phyloP scores from a whole-genome alignment of 2,888 invertebrate species.

The Zaprionus obscuricornis region DNA sequence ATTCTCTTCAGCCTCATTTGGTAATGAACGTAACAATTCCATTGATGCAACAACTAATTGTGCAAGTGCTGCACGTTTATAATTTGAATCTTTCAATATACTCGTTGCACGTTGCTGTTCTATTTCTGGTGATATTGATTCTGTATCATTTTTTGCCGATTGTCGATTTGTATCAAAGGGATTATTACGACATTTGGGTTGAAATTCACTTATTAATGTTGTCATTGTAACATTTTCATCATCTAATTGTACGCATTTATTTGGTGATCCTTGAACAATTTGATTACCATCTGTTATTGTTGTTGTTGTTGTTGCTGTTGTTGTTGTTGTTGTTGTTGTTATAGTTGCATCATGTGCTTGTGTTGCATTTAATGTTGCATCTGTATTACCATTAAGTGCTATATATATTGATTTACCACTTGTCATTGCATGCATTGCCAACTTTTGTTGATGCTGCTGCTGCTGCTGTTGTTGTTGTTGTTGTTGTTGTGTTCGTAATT shows the following conservation, averaged over 20 bases:
- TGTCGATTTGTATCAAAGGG: slow-evolving; percentile 83
- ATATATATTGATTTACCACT: slow-evolving; percentile 70
- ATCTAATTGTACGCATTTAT: slow-evolving; percentile 70
- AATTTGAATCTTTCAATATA: slow-evolving; percentile 94
- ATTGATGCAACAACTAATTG: slow-evolving; percentile 94
- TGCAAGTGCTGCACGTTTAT: slow-evolving; percentile 92
- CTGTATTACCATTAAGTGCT: slow-evolving; percentile 65
- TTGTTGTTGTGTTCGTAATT: slow-evolving; percentile 44
- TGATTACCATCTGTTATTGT: too few species aligned
- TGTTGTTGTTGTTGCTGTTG: slow-evolving; percentile 11
- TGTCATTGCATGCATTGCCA: slow-evolving; percentile 48
- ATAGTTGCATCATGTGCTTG: slow-evolving; percentile 13
- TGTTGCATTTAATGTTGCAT: slow-evolving; percentile 30
- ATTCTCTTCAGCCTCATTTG: slow-evolving; percentile 86
- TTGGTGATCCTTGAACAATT: too few species aligned
- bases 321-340: slow-evolving; percentile 10
- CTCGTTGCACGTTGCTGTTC: slow-evolving; percentile 92
- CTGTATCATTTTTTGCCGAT: slow-evolving; percentile 82
- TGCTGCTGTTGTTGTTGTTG: slow-evolving; percentile 1
- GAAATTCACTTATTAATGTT: slow-evolving; percentile 82
- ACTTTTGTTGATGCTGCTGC: slow-evolving; percentile 31
- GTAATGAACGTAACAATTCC: slow-evolving; percentile 88
- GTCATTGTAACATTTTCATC: slow-evolving; percentile 83
- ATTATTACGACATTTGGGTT: slow-evolving; percentile 82
- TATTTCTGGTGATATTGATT: slow-evolving; percentile 91